Evolutionary conservation across 92 coral and sea anemone species (phyloP).

Genomic region (Scolanthus callimorphus): DNA sequence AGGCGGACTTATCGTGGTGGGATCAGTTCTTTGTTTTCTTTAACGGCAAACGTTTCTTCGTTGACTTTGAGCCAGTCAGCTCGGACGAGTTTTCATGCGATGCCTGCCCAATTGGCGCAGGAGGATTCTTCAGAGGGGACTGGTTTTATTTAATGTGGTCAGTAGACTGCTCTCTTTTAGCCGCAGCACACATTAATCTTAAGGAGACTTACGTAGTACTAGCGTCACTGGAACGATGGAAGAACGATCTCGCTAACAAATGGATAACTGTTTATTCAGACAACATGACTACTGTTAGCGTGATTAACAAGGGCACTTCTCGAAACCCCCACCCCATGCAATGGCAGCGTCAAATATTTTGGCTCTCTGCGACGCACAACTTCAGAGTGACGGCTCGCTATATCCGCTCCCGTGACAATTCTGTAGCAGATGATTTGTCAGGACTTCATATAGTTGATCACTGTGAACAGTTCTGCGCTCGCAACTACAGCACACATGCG

Average conservation of each 20-base stretch:
- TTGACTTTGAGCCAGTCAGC: constrained; percentile 11
- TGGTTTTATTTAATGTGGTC: constrained; percentile 27
- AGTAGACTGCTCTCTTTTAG: background rate
- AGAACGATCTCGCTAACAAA: background rate
- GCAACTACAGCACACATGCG: background rate
- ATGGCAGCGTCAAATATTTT: constrained; percentile 25
- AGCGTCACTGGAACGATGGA: constrained; percentile 17
- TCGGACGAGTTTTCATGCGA: constrained; percentile 22
- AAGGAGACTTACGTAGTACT: background rate
- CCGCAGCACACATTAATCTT: background rate
- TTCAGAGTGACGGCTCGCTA: constrained; percentile 28
- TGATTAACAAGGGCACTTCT: constrained; percentile 32
- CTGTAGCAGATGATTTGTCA: constrained; percentile 27
- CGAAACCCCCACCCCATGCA: constrained; percentile 8
- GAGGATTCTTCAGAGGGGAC: constrained; percentile 17
- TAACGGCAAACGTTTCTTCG: constrained; percentile 8
- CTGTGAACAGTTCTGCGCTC: background rate
- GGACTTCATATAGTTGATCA: constrained; percentile 16
- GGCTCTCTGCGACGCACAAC: constrained; percentile 31
- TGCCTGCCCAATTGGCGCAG: constrained; percentile 25
- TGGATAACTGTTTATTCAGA: constrained; percentile 21
- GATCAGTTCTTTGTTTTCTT: background rate
- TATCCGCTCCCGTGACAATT: constrained; percentile 6
- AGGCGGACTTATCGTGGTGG: background rate
- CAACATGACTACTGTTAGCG: constrained; percentile 11